A percentile compares a stretch with the other conserved stretches of the same genome.
These are phyloP conservation scores for Liopterus haemorrhoidalis DNA, from an alignment of 2,888 invertebrate genomes.

Conservation along the genomic window DNA sequence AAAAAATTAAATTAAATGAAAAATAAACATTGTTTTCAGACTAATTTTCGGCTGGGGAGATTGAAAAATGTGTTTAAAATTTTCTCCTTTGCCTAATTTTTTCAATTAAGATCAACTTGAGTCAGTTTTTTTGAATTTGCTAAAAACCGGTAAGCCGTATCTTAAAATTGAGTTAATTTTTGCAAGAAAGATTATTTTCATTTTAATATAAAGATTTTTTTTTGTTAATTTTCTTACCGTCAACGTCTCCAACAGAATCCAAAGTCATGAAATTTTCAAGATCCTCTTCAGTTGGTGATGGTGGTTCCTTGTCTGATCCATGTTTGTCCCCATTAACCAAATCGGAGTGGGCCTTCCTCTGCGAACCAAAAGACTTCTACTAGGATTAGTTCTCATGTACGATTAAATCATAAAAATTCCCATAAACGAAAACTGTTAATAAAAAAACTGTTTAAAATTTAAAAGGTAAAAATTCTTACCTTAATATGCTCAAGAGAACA, in stretches of 20 bases:
- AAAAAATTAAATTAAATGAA: no score
- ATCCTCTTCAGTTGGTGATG: conserved; percentile 59
- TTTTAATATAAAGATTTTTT: conserved; percentile 1
- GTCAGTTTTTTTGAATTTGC: no score
- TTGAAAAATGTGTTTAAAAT: no score
- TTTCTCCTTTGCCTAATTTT: no score
- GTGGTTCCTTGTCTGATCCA: conserved; percentile 49
- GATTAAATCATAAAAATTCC: conserved; percentile 8
- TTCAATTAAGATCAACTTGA: no score
- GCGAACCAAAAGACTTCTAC: conserved; percentile 28
- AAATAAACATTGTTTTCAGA: no score
- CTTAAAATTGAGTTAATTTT: no score
- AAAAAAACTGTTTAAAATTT: conserved; percentile 14
- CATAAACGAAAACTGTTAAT: no score
- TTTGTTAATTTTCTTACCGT: conserved; percentile 50
- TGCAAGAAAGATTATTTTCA: no score
- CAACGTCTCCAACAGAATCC: conserved; percentile 83
- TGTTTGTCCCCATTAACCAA: conserved; percentile 41
- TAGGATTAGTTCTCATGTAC: conserved; percentile 2
- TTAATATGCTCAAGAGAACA: conserved; percentile 75
- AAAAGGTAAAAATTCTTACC: conserved; percentile 46
- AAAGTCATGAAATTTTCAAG: conserved; percentile 81
- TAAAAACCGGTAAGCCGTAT: no score
- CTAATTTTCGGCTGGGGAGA: no score
- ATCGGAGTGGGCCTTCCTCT: conserved; percentile 55